Base-by-base conservation (phyloP, 1,140 invertebrate genomes). In the Zophobas morio region DNA sequence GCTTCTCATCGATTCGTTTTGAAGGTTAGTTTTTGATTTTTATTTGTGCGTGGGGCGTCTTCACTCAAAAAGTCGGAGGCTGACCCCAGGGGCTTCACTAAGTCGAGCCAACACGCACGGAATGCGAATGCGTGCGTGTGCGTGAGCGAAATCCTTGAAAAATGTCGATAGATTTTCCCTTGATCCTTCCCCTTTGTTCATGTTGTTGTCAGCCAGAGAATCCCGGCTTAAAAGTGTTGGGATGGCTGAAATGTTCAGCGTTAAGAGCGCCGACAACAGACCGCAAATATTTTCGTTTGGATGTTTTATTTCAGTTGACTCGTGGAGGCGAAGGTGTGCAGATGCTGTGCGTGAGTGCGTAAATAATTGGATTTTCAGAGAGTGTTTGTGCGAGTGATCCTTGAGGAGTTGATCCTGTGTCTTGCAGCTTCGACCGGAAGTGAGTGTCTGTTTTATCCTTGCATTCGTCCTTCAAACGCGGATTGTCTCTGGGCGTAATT, bases 1-100 rank as follows among this genome's bases (percentile, higher is more conserved):
- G 39, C 40, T 42, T 42, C 60, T 39, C 2, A 32, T 66, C 60
- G 60, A 47, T 42, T 63, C 57, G 35, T 5, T 56, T 60, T 66
- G 37, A 66, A 66, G 60, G 60, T 66, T 66, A 66, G 60, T 66
- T 66, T 66, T 66, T 63, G 60, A 42, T 66, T 66, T 66, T 66
- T 66, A 47, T 66, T 42, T 42, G 6, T 33, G 60, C 39, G 35
- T 46, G 39, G n/a, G 3, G 37, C 60, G 39, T 40, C 60, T 51
- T 51, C 49, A 2, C 42, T 20, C 20, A 40, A 63, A 51, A 51
- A 51, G 6, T 46, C 42, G 42, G 42, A 46, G 3, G 3, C 42
- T 8, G 42, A 46, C 3, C 42, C 42, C 42, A 8, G 3, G 42
- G 42, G 3, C 49, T 5, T 2, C 2, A 51, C 4, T 51, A 5